Base-by-base conservation (phyloP, 2,888 invertebrate species). In the Pterobdella sp. region DNA sequence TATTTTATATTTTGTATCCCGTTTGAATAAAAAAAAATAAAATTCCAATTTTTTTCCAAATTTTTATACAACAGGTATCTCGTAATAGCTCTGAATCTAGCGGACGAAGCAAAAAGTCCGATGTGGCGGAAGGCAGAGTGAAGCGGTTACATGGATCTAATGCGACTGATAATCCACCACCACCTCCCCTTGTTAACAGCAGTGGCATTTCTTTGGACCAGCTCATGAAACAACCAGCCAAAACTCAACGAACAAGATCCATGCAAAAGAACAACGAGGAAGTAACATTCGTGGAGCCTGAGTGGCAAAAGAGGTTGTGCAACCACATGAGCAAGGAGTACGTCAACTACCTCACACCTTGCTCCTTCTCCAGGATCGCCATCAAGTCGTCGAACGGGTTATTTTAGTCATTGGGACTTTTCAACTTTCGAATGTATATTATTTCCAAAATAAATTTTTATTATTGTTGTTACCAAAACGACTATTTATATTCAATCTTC, bases 61-160 rank as follows among this genome's bases (percentile, higher is more conserved):
- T 29, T 63, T 32, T 35, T 29, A 22, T 1, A 26, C 29, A 34
- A 31, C 75, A 83, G 83, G 78, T 85, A 49, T 84, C 85, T 0
- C 80, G 85, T 1, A 85, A 86, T 76, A 84, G 84, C 74, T 85
- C 85, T 18, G 85, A 84, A 2, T 80, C 83, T 1, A 85, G 85
- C 36, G 78, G 80, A 35, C 80, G 81, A 74, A 84, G 82, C 76
- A 73, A 79, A 72, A 76, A 80, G 64, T 78, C 80, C 0, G 80
- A 80, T 73, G 80, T 80, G 72, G 75, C 77, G 32, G 81, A 82
- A 10, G 77, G 29, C 77, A 78, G 76, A 77, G 77, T 56, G 4
- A 56, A 37, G 35, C 37, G 32, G 29, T 49, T 69, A 2, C 32
- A 37, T 68, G 34, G 65, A 14, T 26, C 63, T 36, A 29, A 34